phyloP scores from a whole-genome alignment of 2,888 invertebrate genomes.

The Pachycephus smyrnensis region DNA sequence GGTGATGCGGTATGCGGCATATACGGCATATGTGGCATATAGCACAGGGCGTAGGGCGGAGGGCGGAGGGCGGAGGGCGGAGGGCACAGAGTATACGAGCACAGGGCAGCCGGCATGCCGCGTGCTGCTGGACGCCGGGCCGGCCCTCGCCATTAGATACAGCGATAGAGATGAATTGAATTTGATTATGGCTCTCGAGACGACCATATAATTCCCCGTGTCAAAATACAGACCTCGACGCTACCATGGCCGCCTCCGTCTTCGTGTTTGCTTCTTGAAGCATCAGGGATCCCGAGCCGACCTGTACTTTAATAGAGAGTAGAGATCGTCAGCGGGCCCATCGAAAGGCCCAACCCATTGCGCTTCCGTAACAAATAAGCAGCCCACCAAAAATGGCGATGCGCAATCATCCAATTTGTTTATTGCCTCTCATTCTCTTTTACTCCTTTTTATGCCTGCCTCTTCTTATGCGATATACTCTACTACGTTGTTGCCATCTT shows the following conservation, averaged over 20 bases:
- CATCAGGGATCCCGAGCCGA: no score
- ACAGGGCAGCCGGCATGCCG: no score
- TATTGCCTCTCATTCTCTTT: slow-evolving; percentile 12
- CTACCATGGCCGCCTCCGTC: background rate
- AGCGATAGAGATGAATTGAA: slow-evolving; percentile 54
- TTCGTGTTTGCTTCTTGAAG: no score
- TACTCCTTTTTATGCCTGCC: slow-evolving; percentile 28
- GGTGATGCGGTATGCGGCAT: background rate
- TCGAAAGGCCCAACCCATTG: no score
- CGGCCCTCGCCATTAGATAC: slow-evolving; percentile 38
- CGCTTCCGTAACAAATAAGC: no score
- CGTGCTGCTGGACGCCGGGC: slow-evolving; percentile 4
- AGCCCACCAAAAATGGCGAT: no score
- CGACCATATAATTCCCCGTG: slow-evolving; percentile 49
- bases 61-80: no score
- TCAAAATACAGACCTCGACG: slow-evolving; percentile 45
- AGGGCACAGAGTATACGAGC: no score
- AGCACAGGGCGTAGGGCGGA: background rate
- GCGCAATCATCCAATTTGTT: background rate
- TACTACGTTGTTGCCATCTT: slow-evolving; percentile 11
- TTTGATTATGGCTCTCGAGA: slow-evolving; percentile 43
- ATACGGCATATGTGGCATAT: background rate
- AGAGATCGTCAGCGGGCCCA: no score
- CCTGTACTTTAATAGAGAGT: no score
- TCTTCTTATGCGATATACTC: background rate